phyloP scores from a whole-genome alignment of 2,888 invertebrate genomes.

The Trilocha varians region DNA sequence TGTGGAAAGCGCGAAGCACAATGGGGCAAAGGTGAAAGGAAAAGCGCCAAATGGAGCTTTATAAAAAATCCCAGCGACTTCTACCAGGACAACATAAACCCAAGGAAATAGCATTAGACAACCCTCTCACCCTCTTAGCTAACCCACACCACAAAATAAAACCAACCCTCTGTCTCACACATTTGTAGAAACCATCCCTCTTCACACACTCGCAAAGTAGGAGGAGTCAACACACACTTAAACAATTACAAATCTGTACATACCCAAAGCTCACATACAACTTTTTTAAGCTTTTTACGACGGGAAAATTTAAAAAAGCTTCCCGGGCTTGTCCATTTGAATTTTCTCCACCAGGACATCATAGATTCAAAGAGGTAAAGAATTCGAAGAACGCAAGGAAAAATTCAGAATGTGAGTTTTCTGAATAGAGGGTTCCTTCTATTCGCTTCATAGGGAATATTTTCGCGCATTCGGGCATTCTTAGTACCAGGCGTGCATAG shows the following conservation, averaged over 20 bases:
- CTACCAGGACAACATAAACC: constrained; percentile 27
- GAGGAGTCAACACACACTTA: constrained; percentile 23
- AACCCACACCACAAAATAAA: too few relatives aligned
- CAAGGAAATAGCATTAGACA: not conserved
- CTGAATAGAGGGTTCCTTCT: constrained; percentile 18
- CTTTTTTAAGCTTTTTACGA: constrained; percentile 43
- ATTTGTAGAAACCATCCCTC: not conserved
- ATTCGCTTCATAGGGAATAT: constrained; percentile 54
- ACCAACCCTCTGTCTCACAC: not conserved
- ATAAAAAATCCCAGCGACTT: constrained; percentile 39
- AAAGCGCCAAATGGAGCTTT: constrained; percentile 20
- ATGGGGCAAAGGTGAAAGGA: not conserved
- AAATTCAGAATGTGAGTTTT: constrained; percentile 7
- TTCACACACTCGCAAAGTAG: constrained; percentile 10
- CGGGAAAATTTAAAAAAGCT: constrained; percentile 53
- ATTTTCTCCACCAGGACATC: constrained; percentile 57
- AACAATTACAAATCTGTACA: not conserved
- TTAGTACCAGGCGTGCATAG: constrained; percentile 51
- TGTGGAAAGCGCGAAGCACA: too few relatives aligned
- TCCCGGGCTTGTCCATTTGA: constrained; percentile 62
- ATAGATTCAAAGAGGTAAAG: constrained; percentile 33
- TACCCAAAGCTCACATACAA: constrained; percentile 10
- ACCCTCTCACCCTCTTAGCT: too few relatives aligned
- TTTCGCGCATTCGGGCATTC: constrained; percentile 72
- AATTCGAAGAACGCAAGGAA: constrained; percentile 44